Percentiles rank a stretch among this genome's conserved stretches.
phyloP scores from a whole-genome alignment of 2,888 invertebrate species.

The Ectemnius cavifrons region DNA sequence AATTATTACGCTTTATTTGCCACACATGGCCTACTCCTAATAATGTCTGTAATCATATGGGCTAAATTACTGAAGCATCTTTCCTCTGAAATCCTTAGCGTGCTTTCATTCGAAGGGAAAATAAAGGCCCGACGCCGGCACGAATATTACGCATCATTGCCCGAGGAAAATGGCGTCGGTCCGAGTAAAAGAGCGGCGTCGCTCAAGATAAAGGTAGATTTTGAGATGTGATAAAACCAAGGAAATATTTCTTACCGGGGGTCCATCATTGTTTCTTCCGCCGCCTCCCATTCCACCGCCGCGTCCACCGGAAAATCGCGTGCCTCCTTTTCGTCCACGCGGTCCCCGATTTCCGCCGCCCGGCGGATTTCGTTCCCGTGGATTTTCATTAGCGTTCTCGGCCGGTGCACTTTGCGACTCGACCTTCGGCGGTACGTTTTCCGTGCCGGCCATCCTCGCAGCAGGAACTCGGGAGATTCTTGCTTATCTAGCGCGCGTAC shows the following conservation, averaged over 20 bases:
- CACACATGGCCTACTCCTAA: not conserved
- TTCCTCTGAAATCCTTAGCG: too few species aligned
- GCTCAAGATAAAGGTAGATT: not conserved
- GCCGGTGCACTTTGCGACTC: slow-evolving; percentile 56
- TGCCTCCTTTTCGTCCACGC: slow-evolving; percentile 69
- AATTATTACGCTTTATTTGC: not conserved
- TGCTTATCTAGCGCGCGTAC: not conserved
- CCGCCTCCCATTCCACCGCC: slow-evolving; percentile 65
- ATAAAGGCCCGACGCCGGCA: not conserved
- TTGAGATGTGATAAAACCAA: not conserved
- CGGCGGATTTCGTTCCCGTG: slow-evolving; percentile 62
- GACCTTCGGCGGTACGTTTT: slow-evolving; percentile 66
- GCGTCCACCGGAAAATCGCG: slow-evolving; percentile 71
- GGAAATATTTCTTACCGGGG: slow-evolving; percentile 49
- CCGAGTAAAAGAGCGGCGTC: not conserved
- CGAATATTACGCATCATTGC: slow-evolving; percentile 32
- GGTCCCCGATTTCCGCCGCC: slow-evolving; percentile 68
- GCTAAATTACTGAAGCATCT: not conserved
- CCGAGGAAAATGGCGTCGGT: slow-evolving; percentile 41
- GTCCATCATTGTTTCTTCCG: slow-evolving; percentile 62
- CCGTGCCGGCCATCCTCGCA: slow-evolving; percentile 63
- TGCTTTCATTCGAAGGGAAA: not conserved
- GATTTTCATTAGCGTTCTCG: slow-evolving; percentile 67
- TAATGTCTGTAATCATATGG: not conserved
- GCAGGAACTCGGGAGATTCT: not conserved